Base-by-base conservation (phyloP, 1,140 invertebrate genomes). In the Neodiprion pinetum region DNA sequence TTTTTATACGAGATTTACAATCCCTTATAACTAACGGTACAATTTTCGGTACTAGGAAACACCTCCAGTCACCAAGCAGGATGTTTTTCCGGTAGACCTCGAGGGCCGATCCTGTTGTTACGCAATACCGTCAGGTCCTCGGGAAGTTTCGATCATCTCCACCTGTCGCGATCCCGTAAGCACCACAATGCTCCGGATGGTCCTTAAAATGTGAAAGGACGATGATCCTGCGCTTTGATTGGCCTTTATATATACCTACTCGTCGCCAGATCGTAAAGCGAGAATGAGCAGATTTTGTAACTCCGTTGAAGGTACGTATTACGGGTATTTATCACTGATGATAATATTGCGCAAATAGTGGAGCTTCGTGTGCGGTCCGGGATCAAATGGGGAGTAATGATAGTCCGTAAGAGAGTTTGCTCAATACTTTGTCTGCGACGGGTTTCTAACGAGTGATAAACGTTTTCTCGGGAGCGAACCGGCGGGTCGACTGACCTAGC, bases 381-480 rank as follows among this genome's bases (percentile, higher is more conserved):
- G 8, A 61, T 12, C n/a, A 61, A 61, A 61, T 61, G 53, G 53
- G 53, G 8, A 61, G 3, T 61, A 61, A 61, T 61, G 53, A 61
- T 40, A 5, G 53, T 12, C 53, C 9, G 53, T 61, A 61, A 61
- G 11, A 14, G 53, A 61, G 53, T 61, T 61, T 61, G 53, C 53
- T 61, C 53, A 61, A 61, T 17, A 61, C 53, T 74, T 77, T 53
- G 71, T 61, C 67, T 69, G 28, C 5, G 28, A 5, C 28, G 28
- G 47, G 69, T 68, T 82, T 83, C 82, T 80, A 79, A 80, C 77
- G 72, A 75, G 75, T 74, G 79, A 82, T 79, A 74, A 77, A 79
- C 78, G 67, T 73, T 69, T 74, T 74, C 76, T 74, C n/a, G 53
- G 53, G 53, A 61, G 53, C 9, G 11, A 61, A 61, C 11, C 53